These are phyloP conservation scores for Drosophila repleta DNA, from an alignment of 1,140 invertebrate genomes.

Conservation along the genomic window DNA sequence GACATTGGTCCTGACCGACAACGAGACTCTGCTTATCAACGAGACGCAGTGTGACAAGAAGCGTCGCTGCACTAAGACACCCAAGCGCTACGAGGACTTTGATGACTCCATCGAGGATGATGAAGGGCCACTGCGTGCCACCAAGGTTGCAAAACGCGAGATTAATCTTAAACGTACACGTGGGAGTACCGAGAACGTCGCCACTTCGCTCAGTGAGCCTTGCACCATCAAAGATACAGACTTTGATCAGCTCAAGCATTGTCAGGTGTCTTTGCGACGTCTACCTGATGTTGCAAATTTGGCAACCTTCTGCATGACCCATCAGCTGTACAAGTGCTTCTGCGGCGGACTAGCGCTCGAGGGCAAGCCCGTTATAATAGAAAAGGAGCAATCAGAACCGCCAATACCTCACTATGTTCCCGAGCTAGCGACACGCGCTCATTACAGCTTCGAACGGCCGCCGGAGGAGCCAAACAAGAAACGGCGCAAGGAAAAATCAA, in stretches of 20 bases:
- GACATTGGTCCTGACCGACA: slow-evolving; percentile 77
- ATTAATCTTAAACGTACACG: neutral
- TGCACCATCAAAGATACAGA: slow-evolving; percentile 64
- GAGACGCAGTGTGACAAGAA: slow-evolving; percentile 79
- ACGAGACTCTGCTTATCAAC: slow-evolving; percentile 76
- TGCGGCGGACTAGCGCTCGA: slow-evolving; percentile 63
- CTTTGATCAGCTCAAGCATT: slow-evolving; percentile 67
- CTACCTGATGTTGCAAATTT: slow-evolving; percentile 66
- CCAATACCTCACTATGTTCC: slow-evolving; percentile 48
- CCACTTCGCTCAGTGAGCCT: slow-evolving; percentile 24
- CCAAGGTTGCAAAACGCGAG: slow-evolving; percentile 13
- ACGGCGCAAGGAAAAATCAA: slow-evolving; percentile 35
- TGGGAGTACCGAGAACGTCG: neutral
- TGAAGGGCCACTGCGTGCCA: neutral
- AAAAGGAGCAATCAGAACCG: slow-evolving; percentile 59
- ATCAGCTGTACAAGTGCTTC: slow-evolving; percentile 81
- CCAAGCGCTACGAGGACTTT: slow-evolving; percentile 80
- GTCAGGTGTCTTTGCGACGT: slow-evolving; percentile 58
- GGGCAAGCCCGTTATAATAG: slow-evolving; percentile 70
- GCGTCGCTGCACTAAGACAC: slow-evolving; percentile 75
- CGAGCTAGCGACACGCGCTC: slow-evolving; percentile 54
- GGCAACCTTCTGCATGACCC: slow-evolving; percentile 78
- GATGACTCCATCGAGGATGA: slow-evolving; percentile 67
- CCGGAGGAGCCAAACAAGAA: slow-evolving; percentile 58
- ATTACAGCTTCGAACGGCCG: slow-evolving; percentile 71